Percentiles rank a stretch among this genome's conserved stretches.
These are phyloP conservation scores for Propithecus deckenii DNA, from an alignment of 2,797 vertebrate genomes.

Conservation along the genomic window DNA sequence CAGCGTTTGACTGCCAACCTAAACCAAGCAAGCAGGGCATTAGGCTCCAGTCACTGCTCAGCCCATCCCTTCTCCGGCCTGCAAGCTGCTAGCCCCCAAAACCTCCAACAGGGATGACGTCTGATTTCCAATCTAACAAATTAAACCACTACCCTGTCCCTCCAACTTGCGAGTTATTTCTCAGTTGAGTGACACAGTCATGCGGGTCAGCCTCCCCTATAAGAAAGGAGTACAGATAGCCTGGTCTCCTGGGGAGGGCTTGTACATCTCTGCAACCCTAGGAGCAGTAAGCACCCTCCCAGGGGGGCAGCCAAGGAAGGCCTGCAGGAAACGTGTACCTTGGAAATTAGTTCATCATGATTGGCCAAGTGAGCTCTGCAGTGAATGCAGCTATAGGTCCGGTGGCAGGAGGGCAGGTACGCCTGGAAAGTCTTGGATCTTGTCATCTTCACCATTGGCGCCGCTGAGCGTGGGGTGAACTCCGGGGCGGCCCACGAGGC, in stretches of 20 bases:
- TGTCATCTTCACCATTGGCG: slow-evolving; percentile 95
- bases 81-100: neutral
- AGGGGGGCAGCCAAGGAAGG: neutral
- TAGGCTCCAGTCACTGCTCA: neutral
- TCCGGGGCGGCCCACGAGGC: slow-evolving; percentile 96
- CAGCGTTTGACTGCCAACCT: neutral
- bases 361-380: slow-evolving; percentile 98
- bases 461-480: slow-evolving; percentile 85
- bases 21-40: neutral
- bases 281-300: neutral
- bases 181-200: neutral
- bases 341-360: slow-evolving; percentile 99
- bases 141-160: neutral
- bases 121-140: slow-evolving; percentile 2
- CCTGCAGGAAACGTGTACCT: slow-evolving; percentile 86
- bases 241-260: neutral
- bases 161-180: neutral
- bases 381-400: slow-evolving; percentile 99
- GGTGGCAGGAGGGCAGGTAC: slow-evolving; percentile 96
- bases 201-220: neutral
- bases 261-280: neutral
- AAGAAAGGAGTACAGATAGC: neutral
- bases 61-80: neutral
- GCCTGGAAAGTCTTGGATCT: slow-evolving; percentile 99
- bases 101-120: neutral